These are phyloP conservation scores for Serripes groenlandicus DNA, from an alignment of 2,888 invertebrate genomes.

Conservation along the genomic window DNA sequence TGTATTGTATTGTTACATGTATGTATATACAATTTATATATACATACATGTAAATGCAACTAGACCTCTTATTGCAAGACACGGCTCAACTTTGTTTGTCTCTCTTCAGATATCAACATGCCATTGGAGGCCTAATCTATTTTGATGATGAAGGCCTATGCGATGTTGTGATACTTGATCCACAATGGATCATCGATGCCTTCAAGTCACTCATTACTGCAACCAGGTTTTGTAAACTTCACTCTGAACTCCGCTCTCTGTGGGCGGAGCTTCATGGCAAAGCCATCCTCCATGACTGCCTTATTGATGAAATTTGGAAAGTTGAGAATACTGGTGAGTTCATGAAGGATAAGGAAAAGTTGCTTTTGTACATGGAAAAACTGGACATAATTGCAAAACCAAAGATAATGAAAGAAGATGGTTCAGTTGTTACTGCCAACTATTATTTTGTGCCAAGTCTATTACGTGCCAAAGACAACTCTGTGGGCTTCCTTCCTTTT, in stretches of 20 bases:
- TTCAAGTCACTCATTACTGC: conserved; percentile 63
- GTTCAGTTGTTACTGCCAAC: conserved; percentile 34
- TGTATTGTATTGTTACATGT: too few relatives aligned
- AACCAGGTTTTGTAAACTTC: conserved; percentile 49
- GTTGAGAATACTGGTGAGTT: conserved; percentile 47
- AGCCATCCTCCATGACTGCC: conserved; percentile 54
- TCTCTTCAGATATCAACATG: conserved; percentile 62
- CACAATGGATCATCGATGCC: conserved; percentile 67
- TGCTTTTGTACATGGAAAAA: conserved; percentile 64
- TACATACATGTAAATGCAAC: too few relatives aligned
- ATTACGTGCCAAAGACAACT: conserved; percentile 39
- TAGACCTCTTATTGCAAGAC: too few relatives aligned
- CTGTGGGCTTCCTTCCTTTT: not conserved
- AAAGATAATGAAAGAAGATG: conserved; percentile 53
- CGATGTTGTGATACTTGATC: conserved; percentile 58
- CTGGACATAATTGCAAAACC: conserved; percentile 65
- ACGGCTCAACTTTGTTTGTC: not conserved
- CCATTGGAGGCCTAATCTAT: conserved; percentile 56
- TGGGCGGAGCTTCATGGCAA: conserved; percentile 62
- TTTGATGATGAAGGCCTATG: conserved; percentile 60
- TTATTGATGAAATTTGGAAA: conserved; percentile 56
- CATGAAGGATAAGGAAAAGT: conserved; percentile 34
- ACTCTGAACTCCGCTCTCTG: conserved; percentile 44
- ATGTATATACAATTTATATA: too few relatives aligned
- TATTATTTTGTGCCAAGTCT: conserved; percentile 67